Evolutionary conservation across 2,113 vertebrate species (phyloP).

Genomic region (Zosterops lateralis): DNA sequence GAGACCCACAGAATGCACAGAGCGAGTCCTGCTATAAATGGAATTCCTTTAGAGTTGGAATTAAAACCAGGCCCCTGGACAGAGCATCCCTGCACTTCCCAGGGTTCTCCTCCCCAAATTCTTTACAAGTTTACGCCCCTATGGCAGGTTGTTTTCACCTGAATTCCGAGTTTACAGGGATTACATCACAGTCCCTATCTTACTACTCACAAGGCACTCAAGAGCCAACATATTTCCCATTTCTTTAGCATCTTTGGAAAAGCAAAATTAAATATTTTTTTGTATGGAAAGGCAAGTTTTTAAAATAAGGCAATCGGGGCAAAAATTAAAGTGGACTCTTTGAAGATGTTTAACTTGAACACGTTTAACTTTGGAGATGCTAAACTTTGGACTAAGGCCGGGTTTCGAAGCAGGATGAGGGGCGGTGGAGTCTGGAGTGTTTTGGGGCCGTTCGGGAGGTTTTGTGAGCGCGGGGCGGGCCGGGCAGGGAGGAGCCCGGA

Average conservation of each 20-base stretch:
- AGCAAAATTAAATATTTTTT: fast-evolving
- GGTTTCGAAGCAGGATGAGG: fast-evolving
- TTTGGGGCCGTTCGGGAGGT: neutral
- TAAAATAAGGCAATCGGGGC: fast-evolving
- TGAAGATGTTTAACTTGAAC: neutral
- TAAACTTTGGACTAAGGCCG: fast-evolving
- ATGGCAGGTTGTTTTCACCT: fast-evolving
- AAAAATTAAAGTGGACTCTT: fast-evolving
- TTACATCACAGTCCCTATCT: fast-evolving
- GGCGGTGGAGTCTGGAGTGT: fast-evolving
- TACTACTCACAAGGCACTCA: neutral
- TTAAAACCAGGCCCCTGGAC: neutral
- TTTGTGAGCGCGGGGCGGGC: neutral
- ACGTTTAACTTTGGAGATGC: too few species aligned
- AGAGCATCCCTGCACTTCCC: neutral
- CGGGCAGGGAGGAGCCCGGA: neutral
- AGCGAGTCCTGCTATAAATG: fast-evolving
- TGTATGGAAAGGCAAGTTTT: fast-evolving
- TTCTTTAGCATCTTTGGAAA: neutral
- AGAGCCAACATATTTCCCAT: fast-evolving
- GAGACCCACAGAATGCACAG: fast-evolving
- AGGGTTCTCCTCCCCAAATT: fast-evolving
- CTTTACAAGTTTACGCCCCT: fast-evolving
- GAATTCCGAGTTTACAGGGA: fast-evolving
- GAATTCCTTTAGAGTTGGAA: neutral